Evolutionary conservation across 2,888 invertebrate genomes (phyloP).

Genomic region (Epirrhoe tristata): DNA sequence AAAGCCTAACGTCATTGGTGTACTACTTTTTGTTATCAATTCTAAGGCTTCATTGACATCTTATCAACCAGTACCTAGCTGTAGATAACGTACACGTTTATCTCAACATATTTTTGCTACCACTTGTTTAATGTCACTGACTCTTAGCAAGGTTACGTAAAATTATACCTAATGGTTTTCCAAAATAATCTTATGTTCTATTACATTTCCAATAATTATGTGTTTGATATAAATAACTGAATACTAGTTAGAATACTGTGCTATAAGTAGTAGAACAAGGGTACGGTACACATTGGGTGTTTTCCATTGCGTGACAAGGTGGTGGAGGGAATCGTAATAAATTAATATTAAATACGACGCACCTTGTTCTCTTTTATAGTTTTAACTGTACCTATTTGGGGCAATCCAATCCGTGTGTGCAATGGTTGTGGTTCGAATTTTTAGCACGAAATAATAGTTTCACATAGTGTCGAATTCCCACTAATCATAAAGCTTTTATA

Average conservation of each 20-base stretch:
- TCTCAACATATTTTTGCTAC: background rate
- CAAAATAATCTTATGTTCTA: background rate
- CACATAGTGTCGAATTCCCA: background rate
- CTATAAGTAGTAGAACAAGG: slow-evolving; percentile 23
- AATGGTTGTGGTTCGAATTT: background rate
- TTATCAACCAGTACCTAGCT: background rate
- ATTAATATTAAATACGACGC: slow-evolving; percentile 35
- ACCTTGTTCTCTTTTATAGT: slow-evolving; percentile 19
- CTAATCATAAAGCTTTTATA: slow-evolving; percentile 16
- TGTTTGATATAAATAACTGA: background rate
- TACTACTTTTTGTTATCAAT: background rate
- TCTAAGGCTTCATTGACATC: background rate
- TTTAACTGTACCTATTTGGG: slow-evolving; percentile 6
- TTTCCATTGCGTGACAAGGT: slow-evolving; percentile 52
- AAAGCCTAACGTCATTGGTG: slow-evolving; percentile 7
- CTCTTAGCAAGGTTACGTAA: background rate
- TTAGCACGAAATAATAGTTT: slow-evolving; percentile 3
- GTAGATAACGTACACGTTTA: background rate
- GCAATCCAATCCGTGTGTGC: background rate
- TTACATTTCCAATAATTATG: no score
- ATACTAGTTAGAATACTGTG: background rate
- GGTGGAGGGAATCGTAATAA: slow-evolving; percentile 38
- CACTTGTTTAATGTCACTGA: background rate
- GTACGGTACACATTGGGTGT: slow-evolving; percentile 36
- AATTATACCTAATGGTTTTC: background rate